Percentiles rank a stretch among this genome's conserved stretches.
Evolutionary conservation across 2,888 invertebrate genomes (phyloP).

Genomic region (Tryphoninae sp.): DNA sequence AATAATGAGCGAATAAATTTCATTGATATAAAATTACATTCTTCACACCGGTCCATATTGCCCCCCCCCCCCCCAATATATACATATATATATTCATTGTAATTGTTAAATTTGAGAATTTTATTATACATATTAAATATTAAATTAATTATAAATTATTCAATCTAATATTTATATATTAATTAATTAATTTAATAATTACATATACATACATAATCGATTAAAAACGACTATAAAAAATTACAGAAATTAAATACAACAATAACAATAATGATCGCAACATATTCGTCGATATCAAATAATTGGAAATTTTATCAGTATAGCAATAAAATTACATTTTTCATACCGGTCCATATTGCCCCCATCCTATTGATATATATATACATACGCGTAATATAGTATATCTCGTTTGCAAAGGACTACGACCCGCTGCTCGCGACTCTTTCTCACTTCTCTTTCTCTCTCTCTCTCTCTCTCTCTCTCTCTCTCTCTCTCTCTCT

Average conservation of each 20-base stretch:
- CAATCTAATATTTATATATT: too few relatives aligned
- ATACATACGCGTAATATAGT: conserved; percentile 2
- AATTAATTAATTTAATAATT: too few relatives aligned
- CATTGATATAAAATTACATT: not conserved
- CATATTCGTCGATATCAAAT: too few relatives aligned
- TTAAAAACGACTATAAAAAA: too few relatives aligned
- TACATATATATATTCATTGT: not conserved
- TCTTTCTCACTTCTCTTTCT: conserved; percentile 30
- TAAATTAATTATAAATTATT: too few relatives aligned
- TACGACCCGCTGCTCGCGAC: conserved; percentile 31
- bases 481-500: conserved; percentile 14
- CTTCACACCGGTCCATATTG: conserved; percentile 19
- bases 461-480: conserved; percentile 9
- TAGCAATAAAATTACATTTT: not conserved
- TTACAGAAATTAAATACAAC: too few relatives aligned
- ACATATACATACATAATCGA: too few relatives aligned
- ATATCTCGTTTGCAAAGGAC: conserved; percentile 24
- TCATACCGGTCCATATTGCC: conserved; percentile 18
- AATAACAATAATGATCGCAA: too few relatives aligned
- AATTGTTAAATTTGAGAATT: too few relatives aligned
- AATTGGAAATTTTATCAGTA: too few relatives aligned
- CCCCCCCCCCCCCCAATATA: not conserved
- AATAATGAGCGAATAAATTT: too few relatives aligned
- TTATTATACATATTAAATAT: too few relatives aligned
- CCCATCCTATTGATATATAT: not conserved